Percentiles rank a stretch among this genome's conserved stretches.
Evolutionary conservation across 2,113 vertebrate species (phyloP).

Genomic region (Zosterops hypoxanthus): DNA sequence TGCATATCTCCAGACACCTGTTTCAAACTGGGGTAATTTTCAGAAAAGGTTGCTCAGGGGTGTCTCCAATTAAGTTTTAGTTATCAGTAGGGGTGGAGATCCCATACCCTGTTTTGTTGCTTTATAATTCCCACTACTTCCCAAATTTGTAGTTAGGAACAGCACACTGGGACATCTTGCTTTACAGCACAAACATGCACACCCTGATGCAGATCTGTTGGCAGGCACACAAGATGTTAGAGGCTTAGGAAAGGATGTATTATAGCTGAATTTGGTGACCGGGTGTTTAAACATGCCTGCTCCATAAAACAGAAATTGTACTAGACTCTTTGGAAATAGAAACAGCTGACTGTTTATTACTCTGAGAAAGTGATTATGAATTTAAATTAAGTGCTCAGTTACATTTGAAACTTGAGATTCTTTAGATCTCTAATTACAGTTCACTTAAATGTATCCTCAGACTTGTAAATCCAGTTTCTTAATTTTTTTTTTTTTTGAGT

Average conservation of each 20-base stretch:
- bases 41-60: background rate
- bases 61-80: background rate
- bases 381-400: background rate
- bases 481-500: background rate
- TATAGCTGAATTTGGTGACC: background rate
- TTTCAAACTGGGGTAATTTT: background rate
- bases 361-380: background rate
- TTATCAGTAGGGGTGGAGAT: background rate
- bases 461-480: background rate
- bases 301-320: background rate
- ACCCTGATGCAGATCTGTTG: background rate
- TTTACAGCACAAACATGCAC: background rate
- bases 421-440: background rate
- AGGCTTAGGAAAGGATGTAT: background rate
- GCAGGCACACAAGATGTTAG: background rate
- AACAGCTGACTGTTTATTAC: background rate
- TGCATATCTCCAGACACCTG: background rate
- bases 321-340: background rate
- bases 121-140: background rate
- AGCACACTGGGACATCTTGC: background rate
- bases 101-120: background rate
- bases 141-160: background rate
- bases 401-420: background rate
- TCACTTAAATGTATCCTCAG: background rate
- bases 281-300: background rate